Percentiles rank a stretch among this genome's conserved stretches.
These are phyloP conservation scores for Caerostris darwini DNA, from an alignment of 1,140 invertebrate genomes.

Conservation along the genomic window DNA sequence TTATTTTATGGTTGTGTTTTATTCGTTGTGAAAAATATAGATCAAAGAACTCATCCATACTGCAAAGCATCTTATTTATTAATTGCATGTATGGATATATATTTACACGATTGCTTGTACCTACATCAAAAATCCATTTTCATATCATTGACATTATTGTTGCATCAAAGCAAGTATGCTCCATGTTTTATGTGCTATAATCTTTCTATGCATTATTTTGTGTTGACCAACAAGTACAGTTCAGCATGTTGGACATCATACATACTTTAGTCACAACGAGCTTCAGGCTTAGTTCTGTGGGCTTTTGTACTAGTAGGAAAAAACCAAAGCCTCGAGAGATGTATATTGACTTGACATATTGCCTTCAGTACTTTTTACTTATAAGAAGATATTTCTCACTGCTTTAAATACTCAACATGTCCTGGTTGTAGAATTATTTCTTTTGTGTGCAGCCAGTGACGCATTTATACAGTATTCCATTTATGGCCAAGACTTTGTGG, in stretches of 20 bases:
- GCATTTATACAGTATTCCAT: conserved; percentile 75
- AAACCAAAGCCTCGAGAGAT: conserved; percentile 17
- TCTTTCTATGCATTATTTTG: not conserved
- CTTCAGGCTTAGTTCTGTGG: conserved; percentile 41
- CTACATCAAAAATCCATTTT: conserved; percentile 6
- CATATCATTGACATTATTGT: not conserved
- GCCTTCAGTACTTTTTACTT: conserved; percentile 55
- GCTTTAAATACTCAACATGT: not conserved
- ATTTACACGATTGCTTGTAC: not conserved
- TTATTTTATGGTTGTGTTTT: not conserved
- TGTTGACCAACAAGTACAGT: not conserved
- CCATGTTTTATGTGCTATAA: not conserved
- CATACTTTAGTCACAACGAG: conserved; percentile 5
- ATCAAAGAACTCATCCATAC: not conserved
- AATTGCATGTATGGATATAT: not conserved
- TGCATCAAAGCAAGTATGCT: not conserved
- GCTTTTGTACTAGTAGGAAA: conserved; percentile 33
- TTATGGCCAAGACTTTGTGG: conserved; percentile 72
- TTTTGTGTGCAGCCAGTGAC: conserved; percentile 11
- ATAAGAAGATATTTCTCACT: not conserved
- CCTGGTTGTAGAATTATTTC: conserved; percentile 7
- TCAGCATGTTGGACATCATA: not conserved
- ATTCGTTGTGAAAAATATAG: not conserved
- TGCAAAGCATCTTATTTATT: not conserved
- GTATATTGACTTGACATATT: conserved; percentile 22